Conservation (phyloP, 2,888 invertebrate species). For the Lycocerus yunnanus region DNA sequence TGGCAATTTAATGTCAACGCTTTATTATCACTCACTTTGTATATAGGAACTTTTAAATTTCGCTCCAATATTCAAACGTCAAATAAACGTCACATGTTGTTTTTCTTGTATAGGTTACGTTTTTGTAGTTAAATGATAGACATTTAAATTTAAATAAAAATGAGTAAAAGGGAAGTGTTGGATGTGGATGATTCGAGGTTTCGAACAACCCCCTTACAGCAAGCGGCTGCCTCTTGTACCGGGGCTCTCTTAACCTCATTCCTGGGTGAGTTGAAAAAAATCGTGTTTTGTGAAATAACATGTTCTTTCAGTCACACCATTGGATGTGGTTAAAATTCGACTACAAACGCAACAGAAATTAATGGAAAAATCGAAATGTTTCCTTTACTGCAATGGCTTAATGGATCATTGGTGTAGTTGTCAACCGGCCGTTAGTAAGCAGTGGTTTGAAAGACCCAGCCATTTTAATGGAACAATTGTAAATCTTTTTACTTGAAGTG, state of each 20-base stretch:
- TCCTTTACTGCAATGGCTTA: constrained; percentile 95
- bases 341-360: constrained; percentile 93
- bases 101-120: neutral
- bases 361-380: constrained; percentile 82
- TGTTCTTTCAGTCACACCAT: constrained; percentile 82
- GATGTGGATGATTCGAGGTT: constrained; percentile 73
- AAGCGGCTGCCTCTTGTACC: constrained; percentile 83
- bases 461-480: constrained; percentile 82
- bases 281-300: neutral
- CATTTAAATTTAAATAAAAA: neutral
- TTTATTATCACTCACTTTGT: no score
- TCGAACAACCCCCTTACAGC: constrained; percentile 78
- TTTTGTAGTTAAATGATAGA: neutral
- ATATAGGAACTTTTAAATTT: neutral
- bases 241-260: constrained; percentile 89
- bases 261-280: constrained; percentile 66
- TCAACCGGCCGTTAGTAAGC: constrained; percentile 55
- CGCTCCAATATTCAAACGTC: neutral
- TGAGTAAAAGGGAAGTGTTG: constrained; percentile 5
- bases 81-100: neutral
- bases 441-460: constrained; percentile 67
- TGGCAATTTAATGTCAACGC: no score
- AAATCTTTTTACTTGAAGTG: constrained; percentile 34
- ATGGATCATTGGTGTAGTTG: constrained; percentile 98
- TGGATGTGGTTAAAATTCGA: constrained; percentile 99